Conservation (phyloP, 2,113 vertebrate species). For the Elgaria multicarinata region DNA sequence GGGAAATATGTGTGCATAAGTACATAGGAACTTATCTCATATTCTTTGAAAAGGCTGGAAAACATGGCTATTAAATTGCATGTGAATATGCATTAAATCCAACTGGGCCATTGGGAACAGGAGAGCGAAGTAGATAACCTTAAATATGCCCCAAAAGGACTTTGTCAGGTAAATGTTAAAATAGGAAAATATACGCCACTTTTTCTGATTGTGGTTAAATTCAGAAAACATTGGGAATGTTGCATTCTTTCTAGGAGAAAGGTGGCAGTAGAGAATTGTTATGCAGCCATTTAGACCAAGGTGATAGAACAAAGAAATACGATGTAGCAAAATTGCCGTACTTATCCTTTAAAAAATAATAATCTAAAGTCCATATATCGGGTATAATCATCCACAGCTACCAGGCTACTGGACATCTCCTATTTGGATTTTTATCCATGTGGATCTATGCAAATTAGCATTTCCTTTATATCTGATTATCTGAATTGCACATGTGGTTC, state of each 20-base stretch:
- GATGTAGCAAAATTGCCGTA: background rate
- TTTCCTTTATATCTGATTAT: background rate
- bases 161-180: background rate
- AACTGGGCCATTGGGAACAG: background rate
- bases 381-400: background rate
- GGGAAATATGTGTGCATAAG: background rate
- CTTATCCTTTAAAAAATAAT: background rate
- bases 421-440: background rate
- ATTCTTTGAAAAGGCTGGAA: background rate
- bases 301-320: background rate
- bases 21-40: background rate
- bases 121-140: background rate
- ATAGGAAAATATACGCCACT: background rate
- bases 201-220: background rate
- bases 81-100: background rate
- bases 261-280: background rate
- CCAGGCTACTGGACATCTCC: background rate
- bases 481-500: background rate
- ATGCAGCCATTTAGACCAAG: background rate
- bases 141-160: background rate
- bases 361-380: background rate
- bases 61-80: rapidly evolving
- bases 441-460: background rate
- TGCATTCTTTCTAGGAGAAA: background rate
- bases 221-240: background rate